Conservation (phyloP, 2,797 vertebrate species). For the Simalia tracyae region DNA sequence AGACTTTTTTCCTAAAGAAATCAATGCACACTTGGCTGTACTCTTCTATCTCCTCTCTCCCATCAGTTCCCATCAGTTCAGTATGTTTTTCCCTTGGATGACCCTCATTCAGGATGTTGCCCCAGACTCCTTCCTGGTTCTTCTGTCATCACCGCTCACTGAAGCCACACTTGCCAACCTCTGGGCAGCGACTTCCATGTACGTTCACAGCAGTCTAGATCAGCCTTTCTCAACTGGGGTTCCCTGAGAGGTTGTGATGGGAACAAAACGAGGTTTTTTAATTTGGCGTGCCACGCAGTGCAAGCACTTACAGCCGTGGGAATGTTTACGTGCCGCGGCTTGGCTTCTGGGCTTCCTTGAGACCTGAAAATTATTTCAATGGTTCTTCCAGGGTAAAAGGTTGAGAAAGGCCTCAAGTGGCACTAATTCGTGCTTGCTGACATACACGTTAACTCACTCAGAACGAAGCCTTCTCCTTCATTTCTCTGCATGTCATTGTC, state of each 20-base stretch:
- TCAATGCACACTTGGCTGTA: background rate
- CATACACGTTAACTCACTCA: background rate
- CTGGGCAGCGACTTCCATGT: background rate
- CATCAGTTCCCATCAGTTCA: background rate
- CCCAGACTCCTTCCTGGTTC: background rate
- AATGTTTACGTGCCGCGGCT: background rate
- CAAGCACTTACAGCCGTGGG: no score
- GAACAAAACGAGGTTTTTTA: background rate
- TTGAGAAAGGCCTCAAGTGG: background rate
- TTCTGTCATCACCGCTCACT: background rate
- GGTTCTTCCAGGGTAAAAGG: background rate
- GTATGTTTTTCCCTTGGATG: background rate
- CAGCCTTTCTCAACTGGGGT: background rate
- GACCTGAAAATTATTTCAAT: background rate
- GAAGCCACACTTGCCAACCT: no score
- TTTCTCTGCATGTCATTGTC: background rate
- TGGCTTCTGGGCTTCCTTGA: background rate
- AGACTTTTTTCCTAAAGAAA: background rate
- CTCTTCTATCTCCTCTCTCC: background rate
- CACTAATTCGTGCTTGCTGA: background rate
- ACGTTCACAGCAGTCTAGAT: background rate
- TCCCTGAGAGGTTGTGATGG: fast-evolving
- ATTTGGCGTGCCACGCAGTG: background rate
- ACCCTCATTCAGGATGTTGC: background rate
- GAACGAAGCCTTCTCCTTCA: background rate